Evolutionary conservation across 2,113 vertebrate species (phyloP).

Genomic region (Xiphophorus hellerii): DNA sequence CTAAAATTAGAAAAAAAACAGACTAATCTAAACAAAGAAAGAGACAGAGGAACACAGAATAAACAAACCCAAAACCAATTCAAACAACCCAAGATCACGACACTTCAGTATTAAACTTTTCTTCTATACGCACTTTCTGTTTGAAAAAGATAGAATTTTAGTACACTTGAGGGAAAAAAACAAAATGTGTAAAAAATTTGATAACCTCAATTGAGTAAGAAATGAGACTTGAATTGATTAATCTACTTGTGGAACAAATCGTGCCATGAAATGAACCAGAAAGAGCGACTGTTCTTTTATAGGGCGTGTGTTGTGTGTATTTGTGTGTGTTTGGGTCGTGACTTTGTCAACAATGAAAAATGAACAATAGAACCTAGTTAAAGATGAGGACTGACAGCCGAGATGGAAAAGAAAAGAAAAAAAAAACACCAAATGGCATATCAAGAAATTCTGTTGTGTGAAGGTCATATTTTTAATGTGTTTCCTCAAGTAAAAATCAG

Average conservation of each 20-base stretch:
- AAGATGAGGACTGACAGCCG: conserved; percentile 38
- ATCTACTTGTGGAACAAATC: background rate
- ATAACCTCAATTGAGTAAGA: background rate
- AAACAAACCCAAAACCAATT: too few species aligned
- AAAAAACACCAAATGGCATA: background rate
- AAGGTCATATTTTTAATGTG: too few species aligned
- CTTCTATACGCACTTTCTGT: background rate
- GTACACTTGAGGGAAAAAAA: background rate
- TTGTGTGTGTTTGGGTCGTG: background rate
- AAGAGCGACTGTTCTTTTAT: background rate
- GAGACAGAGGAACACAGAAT: too few species aligned
- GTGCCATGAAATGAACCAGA: background rate
- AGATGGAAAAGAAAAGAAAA: background rate
- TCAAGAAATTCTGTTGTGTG: background rate
- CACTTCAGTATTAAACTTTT: background rate
- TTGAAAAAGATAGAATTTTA: background rate
- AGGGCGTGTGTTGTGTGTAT: background rate
- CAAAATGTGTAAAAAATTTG: background rate
- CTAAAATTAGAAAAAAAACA: too few species aligned
- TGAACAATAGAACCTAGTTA: conserved; percentile 20
- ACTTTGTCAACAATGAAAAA: conserved; percentile 45
- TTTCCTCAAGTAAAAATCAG: background rate
- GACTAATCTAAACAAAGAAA: too few species aligned
- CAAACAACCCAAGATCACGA: too few species aligned
- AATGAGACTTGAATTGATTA: background rate